These are phyloP conservation scores for Bubalus kerabau DNA, from an alignment of 2,113 vertebrate species.

Conservation along the genomic window DNA sequence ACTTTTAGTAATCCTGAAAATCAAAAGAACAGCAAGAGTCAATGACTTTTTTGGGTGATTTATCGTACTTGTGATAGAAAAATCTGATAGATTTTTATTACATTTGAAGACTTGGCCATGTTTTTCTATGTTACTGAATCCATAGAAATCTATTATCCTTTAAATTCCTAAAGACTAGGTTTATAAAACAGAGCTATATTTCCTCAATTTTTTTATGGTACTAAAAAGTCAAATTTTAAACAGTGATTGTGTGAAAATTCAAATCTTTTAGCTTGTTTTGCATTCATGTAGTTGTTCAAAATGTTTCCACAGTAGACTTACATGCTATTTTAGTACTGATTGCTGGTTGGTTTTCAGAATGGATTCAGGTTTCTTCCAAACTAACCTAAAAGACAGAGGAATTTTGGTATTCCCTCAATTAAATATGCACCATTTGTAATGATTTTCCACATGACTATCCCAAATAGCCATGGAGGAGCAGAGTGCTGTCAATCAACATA, in stretches of 20 bases:
- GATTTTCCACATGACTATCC: conserved; percentile 76
- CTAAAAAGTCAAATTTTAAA: neutral
- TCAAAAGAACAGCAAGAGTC: neutral
- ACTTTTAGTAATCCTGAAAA: neutral
- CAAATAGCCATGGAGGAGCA: conserved; percentile 64
- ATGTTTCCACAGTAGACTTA: neutral
- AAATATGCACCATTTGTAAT: conserved; percentile 71
- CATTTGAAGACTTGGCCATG: neutral
- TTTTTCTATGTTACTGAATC: neutral
- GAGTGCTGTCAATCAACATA: conserved; percentile 66
- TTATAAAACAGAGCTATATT: neutral
- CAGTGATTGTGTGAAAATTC: conserved; percentile 37
- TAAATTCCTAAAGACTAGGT: neutral
- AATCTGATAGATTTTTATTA: neutral
- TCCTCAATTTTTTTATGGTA: neutral
- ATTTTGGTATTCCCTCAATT: conserved; percentile 61
- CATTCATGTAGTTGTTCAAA: neutral
- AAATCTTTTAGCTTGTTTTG: conserved; percentile 8
- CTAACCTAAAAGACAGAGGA: conserved; percentile 50
- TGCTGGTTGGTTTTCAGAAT: conserved; percentile 67
- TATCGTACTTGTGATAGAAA: neutral
- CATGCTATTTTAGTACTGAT: neutral
- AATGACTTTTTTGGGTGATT: neutral
- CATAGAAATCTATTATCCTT: neutral
- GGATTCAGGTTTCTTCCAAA: conserved; percentile 58